A percentile compares a stretch with the other conserved stretches of the same genome.
Evolutionary conservation across 2,113 vertebrate species (phyloP).

Genomic region (Dissostichus mawsoni): DNA sequence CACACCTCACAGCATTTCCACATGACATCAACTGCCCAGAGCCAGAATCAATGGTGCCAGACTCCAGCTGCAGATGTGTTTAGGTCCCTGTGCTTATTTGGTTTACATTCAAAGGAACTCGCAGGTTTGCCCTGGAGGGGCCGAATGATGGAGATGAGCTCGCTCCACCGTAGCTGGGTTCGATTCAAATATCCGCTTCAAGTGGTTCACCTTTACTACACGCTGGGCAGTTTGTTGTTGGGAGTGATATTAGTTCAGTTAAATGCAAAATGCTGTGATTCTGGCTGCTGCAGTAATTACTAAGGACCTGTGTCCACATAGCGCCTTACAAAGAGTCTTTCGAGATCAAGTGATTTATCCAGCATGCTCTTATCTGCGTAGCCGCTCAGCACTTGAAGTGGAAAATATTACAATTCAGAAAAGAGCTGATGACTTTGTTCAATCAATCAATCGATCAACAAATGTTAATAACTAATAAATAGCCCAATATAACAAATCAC

Average conservation of each 20-base stretch:
- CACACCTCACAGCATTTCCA: slow-evolving; percentile 42
- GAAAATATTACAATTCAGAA: too few species aligned
- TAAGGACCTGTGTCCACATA: too few species aligned
- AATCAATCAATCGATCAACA: too few species aligned
- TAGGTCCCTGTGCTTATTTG: slow-evolving; percentile 34
- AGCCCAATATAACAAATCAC: too few species aligned
- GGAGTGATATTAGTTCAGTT: not conserved
- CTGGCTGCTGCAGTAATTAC: not conserved
- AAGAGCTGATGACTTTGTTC: too few species aligned
- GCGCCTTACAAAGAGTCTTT: too few species aligned
- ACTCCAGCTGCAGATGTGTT: slow-evolving; percentile 37
- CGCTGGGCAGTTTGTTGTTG: not conserved
- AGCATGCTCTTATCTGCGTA: too few species aligned
- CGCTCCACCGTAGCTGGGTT: not conserved
- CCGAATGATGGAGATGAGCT: slow-evolving; percentile 29
- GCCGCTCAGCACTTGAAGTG: too few species aligned
- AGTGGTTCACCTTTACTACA: slow-evolving; percentile 16
- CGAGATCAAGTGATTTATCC: too few species aligned
- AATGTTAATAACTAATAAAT: too few species aligned
- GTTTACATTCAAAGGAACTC: slow-evolving; percentile 39
- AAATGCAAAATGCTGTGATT: not conserved
- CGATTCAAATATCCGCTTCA: slow-evolving; percentile 15
- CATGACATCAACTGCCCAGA: slow-evolving; percentile 37
- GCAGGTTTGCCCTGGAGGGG: slow-evolving; percentile 1
- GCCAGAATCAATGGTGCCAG: slow-evolving; percentile 46